Conservation (phyloP, 2,113 vertebrate genomes). For the Capricornis sumatraensis region DNA sequence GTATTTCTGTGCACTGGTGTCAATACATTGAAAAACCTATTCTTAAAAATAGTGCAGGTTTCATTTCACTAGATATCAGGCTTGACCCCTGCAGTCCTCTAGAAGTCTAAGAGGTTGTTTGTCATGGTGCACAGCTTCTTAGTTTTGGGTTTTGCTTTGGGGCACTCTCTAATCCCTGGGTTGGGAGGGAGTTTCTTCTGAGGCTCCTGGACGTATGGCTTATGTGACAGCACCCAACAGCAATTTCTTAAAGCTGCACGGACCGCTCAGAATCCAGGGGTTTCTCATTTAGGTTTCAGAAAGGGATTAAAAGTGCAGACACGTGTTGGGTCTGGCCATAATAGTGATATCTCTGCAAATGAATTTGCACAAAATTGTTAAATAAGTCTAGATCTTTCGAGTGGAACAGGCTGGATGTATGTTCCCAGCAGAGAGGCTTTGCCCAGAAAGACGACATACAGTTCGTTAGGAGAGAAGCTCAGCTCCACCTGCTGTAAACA, state of each 20-base stretch:
- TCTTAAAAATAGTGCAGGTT: not conserved
- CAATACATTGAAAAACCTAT: not conserved
- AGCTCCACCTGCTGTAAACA: accelerated
- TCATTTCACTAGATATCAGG: not conserved
- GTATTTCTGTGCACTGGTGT: no score
- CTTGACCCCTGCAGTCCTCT: not conserved
- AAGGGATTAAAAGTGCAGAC: not conserved
- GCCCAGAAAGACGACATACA: accelerated
- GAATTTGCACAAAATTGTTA: not conserved
- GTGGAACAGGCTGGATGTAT: no score
- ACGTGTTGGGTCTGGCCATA: not conserved
- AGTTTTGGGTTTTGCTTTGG: no score
- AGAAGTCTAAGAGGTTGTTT: not conserved
- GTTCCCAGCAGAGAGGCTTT: not conserved
- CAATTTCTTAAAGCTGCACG: accelerated
- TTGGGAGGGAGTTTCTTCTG: not conserved
- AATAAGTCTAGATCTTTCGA: not conserved
- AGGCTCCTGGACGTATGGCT: accelerated
- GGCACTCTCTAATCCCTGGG: accelerated
- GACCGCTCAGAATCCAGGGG: not conserved
- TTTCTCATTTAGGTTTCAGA: not conserved
- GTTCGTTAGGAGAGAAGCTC: not conserved
- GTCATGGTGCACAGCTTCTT: not conserved
- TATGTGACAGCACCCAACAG: accelerated
- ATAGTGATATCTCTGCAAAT: not conserved